A percentile compares a stretch with the other conserved stretches of the same genome.
Evolutionary conservation across 2,113 vertebrate species (phyloP).

Genomic region (Brachypteracias leptosomus): DNA sequence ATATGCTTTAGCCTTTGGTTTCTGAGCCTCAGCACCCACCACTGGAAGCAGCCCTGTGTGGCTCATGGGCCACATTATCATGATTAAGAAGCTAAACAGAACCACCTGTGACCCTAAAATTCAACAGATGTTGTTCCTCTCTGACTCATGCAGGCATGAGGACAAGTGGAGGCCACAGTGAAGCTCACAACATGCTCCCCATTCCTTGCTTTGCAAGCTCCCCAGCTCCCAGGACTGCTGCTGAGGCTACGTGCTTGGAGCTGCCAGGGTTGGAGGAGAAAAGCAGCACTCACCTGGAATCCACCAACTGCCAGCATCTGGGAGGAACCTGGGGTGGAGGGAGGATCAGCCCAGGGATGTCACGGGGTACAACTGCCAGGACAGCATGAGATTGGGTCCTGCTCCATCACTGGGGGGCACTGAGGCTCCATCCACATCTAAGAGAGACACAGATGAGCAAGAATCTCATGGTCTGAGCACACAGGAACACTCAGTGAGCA

Average conservation of each 20-base stretch:
- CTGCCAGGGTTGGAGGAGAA: neutral
- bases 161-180: neutral
- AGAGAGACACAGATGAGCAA: neutral
- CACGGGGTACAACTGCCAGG: neutral
- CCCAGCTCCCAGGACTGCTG: neutral
- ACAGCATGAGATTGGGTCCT: fast-evolving
- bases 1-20: neutral
- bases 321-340: fast-evolving
- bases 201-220: neutral
- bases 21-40: neutral
- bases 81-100: neutral
- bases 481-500: fast-evolving
- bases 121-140: neutral
- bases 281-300: neutral
- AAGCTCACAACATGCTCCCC: neutral
- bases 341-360: neutral
- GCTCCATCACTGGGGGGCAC: neutral
- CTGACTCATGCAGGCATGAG: neutral
- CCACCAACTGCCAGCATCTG: neutral
- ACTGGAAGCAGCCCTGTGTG: neutral
- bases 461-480: neutral
- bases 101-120: neutral
- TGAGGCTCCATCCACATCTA: neutral
- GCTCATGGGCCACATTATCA: neutral
- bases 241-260: neutral